phyloP scores from a whole-genome alignment of 2,113 vertebrate genomes.

The Forbesichthys papilliferus region DNA sequence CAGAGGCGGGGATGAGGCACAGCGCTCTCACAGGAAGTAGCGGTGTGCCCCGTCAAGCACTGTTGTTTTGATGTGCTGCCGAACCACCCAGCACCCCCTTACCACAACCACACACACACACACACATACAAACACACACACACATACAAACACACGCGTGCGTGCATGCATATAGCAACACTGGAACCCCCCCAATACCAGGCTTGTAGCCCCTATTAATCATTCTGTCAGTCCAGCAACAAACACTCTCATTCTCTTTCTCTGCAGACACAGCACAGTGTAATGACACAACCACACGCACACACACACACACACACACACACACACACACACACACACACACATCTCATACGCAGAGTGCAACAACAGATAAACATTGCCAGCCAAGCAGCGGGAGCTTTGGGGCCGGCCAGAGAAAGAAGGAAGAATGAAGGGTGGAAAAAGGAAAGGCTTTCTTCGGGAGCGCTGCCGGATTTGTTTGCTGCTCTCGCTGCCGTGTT shows the following conservation, averaged over 20 bases:
- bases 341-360: neutral
- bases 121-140: slow-evolving; percentile 2
- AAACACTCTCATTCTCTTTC: slow-evolving; percentile 30
- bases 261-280: neutral
- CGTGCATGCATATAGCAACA: slow-evolving; percentile 5
- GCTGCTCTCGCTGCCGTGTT: slow-evolving; percentile 40
- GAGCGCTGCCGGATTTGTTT: slow-evolving; percentile 53
- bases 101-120: slow-evolving; percentile 26
- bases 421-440: slow-evolving; percentile 47
- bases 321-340: neutral
- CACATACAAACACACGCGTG: slow-evolving; percentile 27
- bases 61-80: slow-evolving; percentile 72
- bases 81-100: slow-evolving; percentile 41
- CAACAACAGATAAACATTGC: slow-evolving; percentile 3
- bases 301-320: neutral
- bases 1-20: slow-evolving; percentile 1
- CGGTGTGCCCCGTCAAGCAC: slow-evolving; percentile 53
- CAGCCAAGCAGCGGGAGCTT: slow-evolving; percentile 28
- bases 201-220: slow-evolving; percentile 63
- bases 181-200: slow-evolving; percentile 14
- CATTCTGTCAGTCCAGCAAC: slow-evolving; percentile 65
- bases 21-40: slow-evolving; percentile 51
- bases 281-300: neutral
- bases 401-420: neutral
- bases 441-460: slow-evolving; percentile 32